Conservation (phyloP, 1,140 invertebrate genomes). For the Battus philenor region DNA sequence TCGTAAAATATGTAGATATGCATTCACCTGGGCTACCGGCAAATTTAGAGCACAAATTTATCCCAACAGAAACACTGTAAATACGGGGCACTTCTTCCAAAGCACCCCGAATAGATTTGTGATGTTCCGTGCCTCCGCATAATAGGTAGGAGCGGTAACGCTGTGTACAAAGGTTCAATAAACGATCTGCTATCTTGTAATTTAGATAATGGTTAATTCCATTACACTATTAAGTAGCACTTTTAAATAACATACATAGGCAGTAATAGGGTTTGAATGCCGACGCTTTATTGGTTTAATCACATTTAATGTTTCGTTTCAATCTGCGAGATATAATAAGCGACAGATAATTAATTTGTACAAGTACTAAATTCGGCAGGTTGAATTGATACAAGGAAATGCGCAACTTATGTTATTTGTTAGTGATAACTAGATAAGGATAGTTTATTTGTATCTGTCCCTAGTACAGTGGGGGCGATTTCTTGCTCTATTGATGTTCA, state of each 20-base stretch:
- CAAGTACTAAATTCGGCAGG: too few species aligned
- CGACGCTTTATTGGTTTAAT: too few species aligned
- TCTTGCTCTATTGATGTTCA: too few species aligned
- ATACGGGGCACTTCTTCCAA: slow-evolving; percentile 47
- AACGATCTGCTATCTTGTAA: slow-evolving; percentile 30
- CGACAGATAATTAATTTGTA: too few species aligned
- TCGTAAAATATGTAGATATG: slow-evolving; percentile 74
- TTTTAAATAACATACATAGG: slow-evolving; percentile 14
- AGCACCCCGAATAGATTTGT: slow-evolving; percentile 56
- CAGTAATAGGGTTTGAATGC: too few species aligned
- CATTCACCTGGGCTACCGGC: slow-evolving; percentile 64
- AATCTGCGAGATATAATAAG: too few species aligned
- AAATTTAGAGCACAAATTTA: slow-evolving; percentile 69
- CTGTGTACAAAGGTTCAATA: slow-evolving; percentile 45
- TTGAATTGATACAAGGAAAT: too few species aligned
- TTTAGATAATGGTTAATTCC: slow-evolving; percentile 16
- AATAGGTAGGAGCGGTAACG: slow-evolving; percentile 33
- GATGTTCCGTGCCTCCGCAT: slow-evolving; percentile 53
- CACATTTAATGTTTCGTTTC: too few species aligned
- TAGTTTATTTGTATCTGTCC: too few species aligned
- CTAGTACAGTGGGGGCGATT: too few species aligned
- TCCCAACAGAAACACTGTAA: slow-evolving; percentile 68
- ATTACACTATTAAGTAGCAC: slow-evolving; percentile 10
- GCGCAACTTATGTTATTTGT: too few species aligned
- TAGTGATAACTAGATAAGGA: too few species aligned